A percentile compares a stretch with the other conserved stretches of the same genome.
These are phyloP conservation scores for Corella eumyota DNA, from an alignment of 23 tunicate genomes.

Conservation along the genomic window DNA sequence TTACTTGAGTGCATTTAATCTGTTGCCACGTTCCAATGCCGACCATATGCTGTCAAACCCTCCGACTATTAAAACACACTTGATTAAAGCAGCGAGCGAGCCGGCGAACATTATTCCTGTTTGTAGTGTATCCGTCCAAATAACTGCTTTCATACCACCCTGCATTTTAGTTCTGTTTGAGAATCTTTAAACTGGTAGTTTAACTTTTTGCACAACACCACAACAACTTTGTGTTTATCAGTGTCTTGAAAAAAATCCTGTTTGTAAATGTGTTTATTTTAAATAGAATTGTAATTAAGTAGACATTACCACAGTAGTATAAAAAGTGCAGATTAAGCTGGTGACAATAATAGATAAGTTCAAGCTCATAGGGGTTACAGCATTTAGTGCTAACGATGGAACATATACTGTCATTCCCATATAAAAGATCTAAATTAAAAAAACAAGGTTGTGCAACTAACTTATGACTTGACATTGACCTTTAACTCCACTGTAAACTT, in stretches of 20 bases:
- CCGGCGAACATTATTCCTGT: slow-evolving; percentile 39
- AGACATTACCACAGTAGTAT: too few relatives aligned
- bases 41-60: slow-evolving; percentile 26
- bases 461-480: too few relatives aligned
- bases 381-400: slow-evolving; percentile 38
- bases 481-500: too few relatives aligned
- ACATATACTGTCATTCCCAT: slow-evolving; percentile 24
- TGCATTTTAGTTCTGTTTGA: background rate
- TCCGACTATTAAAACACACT: slow-evolving; percentile 12
- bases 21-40: slow-evolving; percentile 33
- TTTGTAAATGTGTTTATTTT: too few relatives aligned
- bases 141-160: slow-evolving; percentile 68
- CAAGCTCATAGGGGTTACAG: slow-evolving; percentile 40
- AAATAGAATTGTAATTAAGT: too few relatives aligned
- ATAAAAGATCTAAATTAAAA: slow-evolving; percentile 35
- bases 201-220: too few relatives aligned
- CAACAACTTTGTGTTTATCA: too few relatives aligned
- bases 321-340: slow-evolving; percentile 27
- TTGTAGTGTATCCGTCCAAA: slow-evolving; percentile 59
- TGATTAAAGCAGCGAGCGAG: slow-evolving; percentile 17
- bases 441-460: too few relatives aligned
- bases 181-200: too few relatives aligned
- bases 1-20: slow-evolving; percentile 34
- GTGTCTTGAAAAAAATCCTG: too few relatives aligned
- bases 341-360: slow-evolving; percentile 18